A percentile compares a stretch with the other conserved stretches of the same genome.
Conservation (phyloP, 2,888 invertebrate species). For the Leptinotarsa rubiginosa region DNA sequence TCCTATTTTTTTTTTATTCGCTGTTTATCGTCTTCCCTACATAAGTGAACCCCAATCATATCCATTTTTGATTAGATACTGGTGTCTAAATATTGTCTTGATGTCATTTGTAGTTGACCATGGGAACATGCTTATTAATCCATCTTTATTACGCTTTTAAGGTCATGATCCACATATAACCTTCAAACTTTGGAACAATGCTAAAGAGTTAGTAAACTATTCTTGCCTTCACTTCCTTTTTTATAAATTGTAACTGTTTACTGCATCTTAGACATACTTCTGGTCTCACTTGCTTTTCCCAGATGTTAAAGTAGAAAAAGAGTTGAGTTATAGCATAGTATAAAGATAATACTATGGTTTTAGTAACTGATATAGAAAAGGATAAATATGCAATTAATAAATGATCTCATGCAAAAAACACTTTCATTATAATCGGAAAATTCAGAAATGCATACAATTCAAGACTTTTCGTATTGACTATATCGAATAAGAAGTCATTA, state of each 20-base stretch:
- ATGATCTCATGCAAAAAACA: too few species aligned
- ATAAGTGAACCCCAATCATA: background rate
- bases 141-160: slow-evolving; percentile 15
- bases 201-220: background rate
- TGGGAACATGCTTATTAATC: slow-evolving; percentile 1
- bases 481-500: too few species aligned
- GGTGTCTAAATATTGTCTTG: slow-evolving; percentile 3
- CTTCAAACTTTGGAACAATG: background rate
- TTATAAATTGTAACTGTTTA: background rate
- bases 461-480: too few species aligned
- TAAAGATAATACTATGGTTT: too few species aligned
- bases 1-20: background rate
- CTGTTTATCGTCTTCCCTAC: background rate
- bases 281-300: too few species aligned
- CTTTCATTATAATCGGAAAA: too few species aligned
- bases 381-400: too few species aligned
- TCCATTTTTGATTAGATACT: slow-evolving; percentile 2
- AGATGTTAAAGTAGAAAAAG: too few species aligned
- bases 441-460: too few species aligned
- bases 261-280: too few species aligned
- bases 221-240: background rate
- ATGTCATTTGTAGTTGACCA: slow-evolving; percentile 20
- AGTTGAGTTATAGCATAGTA: too few species aligned
- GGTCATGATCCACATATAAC: slow-evolving; percentile 20
- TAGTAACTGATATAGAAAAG: too few species aligned